Base-by-base conservation (phyloP, 2,888 invertebrate species). In the Plebejus melissa region DNA sequence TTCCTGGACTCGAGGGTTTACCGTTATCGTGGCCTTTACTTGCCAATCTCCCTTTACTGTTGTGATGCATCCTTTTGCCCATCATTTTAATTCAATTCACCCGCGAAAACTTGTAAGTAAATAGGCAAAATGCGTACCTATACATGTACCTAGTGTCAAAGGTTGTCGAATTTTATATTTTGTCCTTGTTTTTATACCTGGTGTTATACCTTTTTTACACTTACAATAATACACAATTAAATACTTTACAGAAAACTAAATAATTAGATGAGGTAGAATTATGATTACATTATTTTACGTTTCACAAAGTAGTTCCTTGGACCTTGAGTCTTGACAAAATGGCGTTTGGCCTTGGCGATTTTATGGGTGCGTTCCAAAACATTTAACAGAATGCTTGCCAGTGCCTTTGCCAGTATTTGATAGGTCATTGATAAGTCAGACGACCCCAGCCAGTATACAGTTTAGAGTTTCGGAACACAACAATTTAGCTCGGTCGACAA, bases 61-160 rank as follows among this genome's bases (percentile, higher is more conserved):
- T 93, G 80, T 94, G 94, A 80, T 92, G 93, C 90, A 94, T 94
- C 82, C 94, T 86, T 81, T 94, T 94, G 16, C 94, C 94, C 85
- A 94, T 83, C 94, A 94, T 94, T 71, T 82, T 75, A 84, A 78
- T 90, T 83, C 81, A 90, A 92, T 86, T 87, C 85, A 82, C 90
- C 88, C 90, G 92, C 90, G 88, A 81, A 86, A 87, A 83, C 69
- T 46, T 69, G 36, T 69, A 41, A 13, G 22, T 79, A 65, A 65
- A 13, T 65, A 60, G 28, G 11, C 11, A 60, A 9, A 28, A 60
- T 28, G 28, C 28, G 65, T 22, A 22, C 22, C 22, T 65, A 65
- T 50, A 71, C 28, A 22, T 50, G n/a, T 22, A 70, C n/a, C 32
- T 32, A 32, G 32, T 69, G 36, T 46, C 72, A 72, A 46, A 28